Conservation (phyloP, 2,113 vertebrate genomes). For the Tautogolabrus adspersus region DNA sequence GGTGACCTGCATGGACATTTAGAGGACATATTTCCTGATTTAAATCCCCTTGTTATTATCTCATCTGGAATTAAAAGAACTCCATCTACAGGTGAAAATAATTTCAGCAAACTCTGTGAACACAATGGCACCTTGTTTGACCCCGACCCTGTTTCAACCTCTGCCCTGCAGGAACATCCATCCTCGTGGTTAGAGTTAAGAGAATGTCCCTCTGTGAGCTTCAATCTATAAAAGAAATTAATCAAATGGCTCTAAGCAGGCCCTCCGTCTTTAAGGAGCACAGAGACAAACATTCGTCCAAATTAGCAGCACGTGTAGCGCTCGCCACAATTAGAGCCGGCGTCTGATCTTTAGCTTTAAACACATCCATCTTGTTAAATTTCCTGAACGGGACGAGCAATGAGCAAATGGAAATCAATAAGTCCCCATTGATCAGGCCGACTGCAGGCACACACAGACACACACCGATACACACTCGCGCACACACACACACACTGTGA, state of each 20-base stretch:
- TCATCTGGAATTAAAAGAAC: not conserved
- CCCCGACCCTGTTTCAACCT: not conserved
- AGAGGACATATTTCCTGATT: too few relatives aligned
- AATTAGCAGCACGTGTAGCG: conserved; percentile 22
- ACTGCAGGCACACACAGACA: not conserved
- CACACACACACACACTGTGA: not conserved
- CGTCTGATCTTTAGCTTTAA: conserved; percentile 19
- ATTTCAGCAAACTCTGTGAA: not conserved
- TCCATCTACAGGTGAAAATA: not conserved
- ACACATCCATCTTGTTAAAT: conserved; percentile 32
- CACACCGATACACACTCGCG: too few relatives aligned
- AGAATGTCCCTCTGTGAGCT: not conserved
- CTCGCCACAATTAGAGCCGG: conserved; percentile 12
- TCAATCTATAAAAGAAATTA: not conserved
- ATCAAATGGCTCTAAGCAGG: conserved; percentile 5
- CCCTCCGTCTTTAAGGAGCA: not conserved
- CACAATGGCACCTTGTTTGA: too few relatives aligned
- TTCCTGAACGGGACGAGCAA: conserved; percentile 9
- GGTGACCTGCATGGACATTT: too few relatives aligned
- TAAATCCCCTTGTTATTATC: too few relatives aligned
- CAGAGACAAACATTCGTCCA: conserved; percentile 1
- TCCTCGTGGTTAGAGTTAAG: not conserved
- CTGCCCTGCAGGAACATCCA: not conserved
- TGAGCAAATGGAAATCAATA: conserved; percentile 42
- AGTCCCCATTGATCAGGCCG: not conserved